Evolutionary conservation across 23 tunicate species (phyloP).

Genomic region (Halocynthia aurantium): DNA sequence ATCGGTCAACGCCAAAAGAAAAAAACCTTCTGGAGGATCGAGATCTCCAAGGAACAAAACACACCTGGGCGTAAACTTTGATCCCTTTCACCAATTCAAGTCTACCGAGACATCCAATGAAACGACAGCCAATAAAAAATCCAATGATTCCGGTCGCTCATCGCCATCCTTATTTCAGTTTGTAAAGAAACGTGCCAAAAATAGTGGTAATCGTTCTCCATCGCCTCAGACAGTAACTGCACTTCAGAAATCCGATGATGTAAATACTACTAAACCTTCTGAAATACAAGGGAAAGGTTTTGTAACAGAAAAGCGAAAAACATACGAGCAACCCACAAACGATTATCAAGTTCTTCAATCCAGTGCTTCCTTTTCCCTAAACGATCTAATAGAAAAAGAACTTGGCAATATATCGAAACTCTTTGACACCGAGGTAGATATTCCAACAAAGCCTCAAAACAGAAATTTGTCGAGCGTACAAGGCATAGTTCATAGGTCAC

Average conservation of each 20-base stretch:
- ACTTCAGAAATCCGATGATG: background rate
- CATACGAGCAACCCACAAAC: constrained; percentile 10
- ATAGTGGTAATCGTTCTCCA: constrained; percentile 6
- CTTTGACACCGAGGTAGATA: background rate
- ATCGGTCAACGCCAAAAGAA: constrained; percentile 9
- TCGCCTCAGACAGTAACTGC: constrained; percentile 2
- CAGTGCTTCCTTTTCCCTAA: background rate
- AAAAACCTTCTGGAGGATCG: constrained; percentile 4
- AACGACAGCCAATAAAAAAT: background rate
- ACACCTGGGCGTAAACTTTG: constrained; percentile 17
- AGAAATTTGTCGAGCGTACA: background rate
- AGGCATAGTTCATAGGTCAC: constrained; percentile 23
- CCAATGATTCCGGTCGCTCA: background rate
- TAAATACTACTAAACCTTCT: background rate
- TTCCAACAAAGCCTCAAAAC: background rate
- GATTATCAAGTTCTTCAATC: background rate
- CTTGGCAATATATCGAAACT: background rate
- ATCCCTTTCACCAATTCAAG: constrained; percentile 11
- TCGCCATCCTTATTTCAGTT: constrained; percentile 13
- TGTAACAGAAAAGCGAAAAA: constrained; percentile 18
- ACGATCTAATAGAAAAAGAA: constrained; percentile 12
- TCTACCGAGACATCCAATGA: background rate
- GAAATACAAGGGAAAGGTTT: constrained; percentile 4
- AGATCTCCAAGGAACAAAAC: constrained; percentile 26
- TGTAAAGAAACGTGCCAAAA: constrained; percentile 17